Conservation (phyloP, 2,113 vertebrate species). For the Callithrix jacchus region DNA sequence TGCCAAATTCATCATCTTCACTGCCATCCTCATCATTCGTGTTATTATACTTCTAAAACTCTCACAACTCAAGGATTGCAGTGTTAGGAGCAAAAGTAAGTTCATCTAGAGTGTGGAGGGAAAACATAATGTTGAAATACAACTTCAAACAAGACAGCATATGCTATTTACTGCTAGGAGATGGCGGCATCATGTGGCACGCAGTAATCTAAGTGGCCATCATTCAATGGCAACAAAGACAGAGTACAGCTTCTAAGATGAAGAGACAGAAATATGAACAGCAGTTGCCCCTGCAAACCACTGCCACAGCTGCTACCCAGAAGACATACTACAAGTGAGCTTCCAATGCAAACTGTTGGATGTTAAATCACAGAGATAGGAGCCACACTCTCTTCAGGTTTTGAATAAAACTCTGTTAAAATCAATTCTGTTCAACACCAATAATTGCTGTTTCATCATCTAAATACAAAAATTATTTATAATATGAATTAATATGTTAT, state of each 20-base stretch:
- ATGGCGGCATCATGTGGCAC: not conserved
- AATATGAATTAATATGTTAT: not conserved
- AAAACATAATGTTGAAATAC: constrained; percentile 40
- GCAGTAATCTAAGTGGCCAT: constrained; percentile 21
- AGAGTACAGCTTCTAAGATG: not conserved
- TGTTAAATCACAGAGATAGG: constrained; percentile 8
- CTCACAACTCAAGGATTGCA: not conserved
- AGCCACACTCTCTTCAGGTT: not conserved
- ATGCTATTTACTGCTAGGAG: constrained; percentile 43
- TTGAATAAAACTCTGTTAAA: not conserved
- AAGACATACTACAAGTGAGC: not conserved
- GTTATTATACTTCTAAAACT: not conserved
- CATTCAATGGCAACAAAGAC: constrained; percentile 35
- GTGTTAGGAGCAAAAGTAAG: not conserved
- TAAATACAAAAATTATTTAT: not conserved
- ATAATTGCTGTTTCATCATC: not conserved
- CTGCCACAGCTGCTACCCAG: constrained; percentile 37
- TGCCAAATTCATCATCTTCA: not conserved
- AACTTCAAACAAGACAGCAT: constrained; percentile 30
- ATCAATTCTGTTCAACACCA: not conserved
- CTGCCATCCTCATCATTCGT: not conserved
- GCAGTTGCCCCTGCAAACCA: constrained; percentile 38
- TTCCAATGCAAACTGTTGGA: not conserved
- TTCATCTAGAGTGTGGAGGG: not conserved
- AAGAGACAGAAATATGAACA: constrained; percentile 57